Evolutionary conservation across 2,888 invertebrate species (phyloP), one percentile per base, ranked within the genome.

Genomic region (Pocota personata): DNA sequence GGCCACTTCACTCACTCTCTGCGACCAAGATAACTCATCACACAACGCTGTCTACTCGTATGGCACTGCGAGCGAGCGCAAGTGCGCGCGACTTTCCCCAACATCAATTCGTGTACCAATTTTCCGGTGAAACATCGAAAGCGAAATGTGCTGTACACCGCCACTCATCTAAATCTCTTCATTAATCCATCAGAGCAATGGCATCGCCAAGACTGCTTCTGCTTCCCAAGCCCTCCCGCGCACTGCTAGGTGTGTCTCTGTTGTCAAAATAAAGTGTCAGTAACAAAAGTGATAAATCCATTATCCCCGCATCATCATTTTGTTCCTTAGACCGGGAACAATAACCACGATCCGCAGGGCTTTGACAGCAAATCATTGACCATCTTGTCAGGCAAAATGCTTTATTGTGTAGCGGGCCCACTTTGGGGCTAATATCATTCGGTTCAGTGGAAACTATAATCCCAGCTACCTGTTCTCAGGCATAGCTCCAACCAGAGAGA

Each of bases 91-190:
- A 86, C 86, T 86, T 86, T 86, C 86, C 71, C 71, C 86, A 86
- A 86, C 86, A 86, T 86, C 86, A 77, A 82, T 86, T 86, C 86
- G 82, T 86, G 86, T 86, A 86, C 86, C 86, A 86, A 86, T 86
- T 86, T 86, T 86, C 66, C 82, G 55, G 77, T 82, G 76, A 82
- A 82, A 86, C 86, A 86, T 82, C 76, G 86, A 86, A 86, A 86
- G 86, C 86, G 86, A 86, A 86, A 77, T 86, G 82, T 77, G 52
- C 30, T 50, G 48, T 77, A 37, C 57, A 46, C 37, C 52, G 32
- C 46, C 62, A 52, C 64, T 64, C 73, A 62, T 71, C 69, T 79
- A 58, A 76, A 82, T 66, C 76, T 86, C 60, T 66, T 86, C 46
- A 82, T 86, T 77, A 86, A 80, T 82, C 86, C 66, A 72, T 72